These are phyloP conservation scores for Campoletis raptor DNA, from an alignment of 2,888 invertebrate species.

Conservation along the genomic window DNA sequence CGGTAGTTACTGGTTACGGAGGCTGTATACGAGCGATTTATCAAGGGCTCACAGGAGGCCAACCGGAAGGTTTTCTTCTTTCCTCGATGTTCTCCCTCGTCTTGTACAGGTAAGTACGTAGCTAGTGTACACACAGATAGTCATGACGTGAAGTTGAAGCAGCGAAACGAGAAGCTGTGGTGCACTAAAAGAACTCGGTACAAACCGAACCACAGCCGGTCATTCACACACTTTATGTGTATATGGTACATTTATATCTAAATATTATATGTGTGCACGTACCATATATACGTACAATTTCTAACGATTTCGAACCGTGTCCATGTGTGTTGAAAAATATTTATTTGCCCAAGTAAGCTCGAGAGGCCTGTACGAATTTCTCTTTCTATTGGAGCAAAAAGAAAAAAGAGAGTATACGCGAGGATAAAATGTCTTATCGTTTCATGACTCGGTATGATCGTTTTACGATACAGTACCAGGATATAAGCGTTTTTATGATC, in stretches of 20 bases:
- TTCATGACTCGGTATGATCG: conserved; percentile 52
- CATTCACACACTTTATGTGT: conserved; percentile 53
- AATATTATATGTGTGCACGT: background rate
- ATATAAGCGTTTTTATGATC: conserved; percentile 54
- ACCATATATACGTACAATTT: conserved; percentile 36
- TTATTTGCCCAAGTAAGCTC: background rate
- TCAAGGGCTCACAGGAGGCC: conserved; percentile 68
- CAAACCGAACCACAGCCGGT: conserved; percentile 42
- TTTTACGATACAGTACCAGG: conserved; percentile 57
- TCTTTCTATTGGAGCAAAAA: background rate
- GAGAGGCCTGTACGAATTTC: background rate
- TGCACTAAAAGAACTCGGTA: conserved; percentile 32
- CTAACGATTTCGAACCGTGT: conserved; percentile 17
- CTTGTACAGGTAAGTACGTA: background rate
- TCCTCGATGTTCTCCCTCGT: conserved; percentile 29
- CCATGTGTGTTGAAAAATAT: conserved; percentile 30
- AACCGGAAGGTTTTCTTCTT: conserved; percentile 50
- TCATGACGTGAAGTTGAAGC: background rate
- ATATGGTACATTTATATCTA: background rate
- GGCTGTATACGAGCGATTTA: conserved; percentile 65
- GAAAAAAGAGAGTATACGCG: background rate
- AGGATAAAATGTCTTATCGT: conserved; percentile 51
- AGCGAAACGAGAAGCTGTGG: conserved; percentile 40
- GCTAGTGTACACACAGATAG: conserved; percentile 23
- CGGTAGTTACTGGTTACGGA: conserved; percentile 55